phyloP scores from a whole-genome alignment of 2,797 vertebrate genomes.

The Morus bassanus region DNA sequence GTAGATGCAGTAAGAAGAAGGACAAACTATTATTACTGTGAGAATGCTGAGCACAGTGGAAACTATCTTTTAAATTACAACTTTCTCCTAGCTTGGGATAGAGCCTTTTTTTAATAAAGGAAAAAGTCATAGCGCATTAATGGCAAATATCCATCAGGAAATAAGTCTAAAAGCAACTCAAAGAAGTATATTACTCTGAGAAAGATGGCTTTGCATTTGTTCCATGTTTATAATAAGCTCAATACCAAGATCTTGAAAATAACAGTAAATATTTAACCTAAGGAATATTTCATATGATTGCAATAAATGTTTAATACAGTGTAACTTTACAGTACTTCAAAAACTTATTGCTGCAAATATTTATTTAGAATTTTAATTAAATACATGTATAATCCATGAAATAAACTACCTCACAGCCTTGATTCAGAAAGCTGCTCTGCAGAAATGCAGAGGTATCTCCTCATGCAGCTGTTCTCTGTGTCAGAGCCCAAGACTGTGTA shows the following conservation, averaged over 20 bases:
- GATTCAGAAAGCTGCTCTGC: neutral
- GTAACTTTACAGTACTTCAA: constrained; percentile 48
- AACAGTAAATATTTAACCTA: constrained; percentile 62
- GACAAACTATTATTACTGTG: constrained; percentile 53
- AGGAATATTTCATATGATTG: constrained; percentile 28
- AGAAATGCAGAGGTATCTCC: neutral
- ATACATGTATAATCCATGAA: constrained; percentile 53
- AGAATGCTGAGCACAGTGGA: constrained; percentile 50
- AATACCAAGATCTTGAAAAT: constrained; percentile 46
- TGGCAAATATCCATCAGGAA: constrained; percentile 59
- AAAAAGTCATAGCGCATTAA: constrained; percentile 49
- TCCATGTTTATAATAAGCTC: constrained; percentile 30
- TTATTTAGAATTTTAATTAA: constrained; percentile 62
- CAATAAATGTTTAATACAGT: constrained; percentile 59
- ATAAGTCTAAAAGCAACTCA: constrained; percentile 35
- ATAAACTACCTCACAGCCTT: constrained; percentile 16
- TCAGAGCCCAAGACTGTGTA: neutral
- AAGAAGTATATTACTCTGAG: constrained; percentile 26
- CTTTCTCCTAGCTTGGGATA: constrained; percentile 23
- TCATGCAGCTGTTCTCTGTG: neutral
- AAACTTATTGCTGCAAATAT: constrained; percentile 58
- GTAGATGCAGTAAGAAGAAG: constrained; percentile 62
- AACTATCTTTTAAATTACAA: constrained; percentile 51
- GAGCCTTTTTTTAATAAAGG: constrained; percentile 45
- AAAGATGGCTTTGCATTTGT: constrained; percentile 33